phyloP scores from a whole-genome alignment of 2,888 invertebrate species.

The Helleia helle region DNA sequence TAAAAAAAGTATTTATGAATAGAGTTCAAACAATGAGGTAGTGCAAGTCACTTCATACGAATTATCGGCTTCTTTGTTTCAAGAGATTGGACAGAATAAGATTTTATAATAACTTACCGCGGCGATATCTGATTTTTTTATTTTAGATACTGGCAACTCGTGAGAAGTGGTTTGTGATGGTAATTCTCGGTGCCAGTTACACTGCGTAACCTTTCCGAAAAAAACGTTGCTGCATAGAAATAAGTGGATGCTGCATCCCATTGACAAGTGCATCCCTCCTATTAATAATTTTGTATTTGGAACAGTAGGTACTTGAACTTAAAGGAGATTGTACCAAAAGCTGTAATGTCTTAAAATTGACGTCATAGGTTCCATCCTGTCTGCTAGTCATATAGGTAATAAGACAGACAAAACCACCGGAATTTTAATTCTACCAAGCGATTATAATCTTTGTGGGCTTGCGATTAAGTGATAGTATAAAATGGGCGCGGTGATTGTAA shows the following conservation, averaged over 20 bases:
- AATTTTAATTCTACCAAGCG: slow-evolving; percentile 10
- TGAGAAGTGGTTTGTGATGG: too few species aligned
- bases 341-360: too few species aligned
- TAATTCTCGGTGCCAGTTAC: too few species aligned
- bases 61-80: slow-evolving; percentile 63
- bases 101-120: slow-evolving; percentile 24
- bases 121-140: not conserved
- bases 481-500: slow-evolving; percentile 16
- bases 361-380: slow-evolving; percentile 14
- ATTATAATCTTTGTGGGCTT: slow-evolving; percentile 12
- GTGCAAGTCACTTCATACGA: slow-evolving; percentile 71
- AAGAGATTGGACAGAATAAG: slow-evolving; percentile 55
- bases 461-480: slow-evolving; percentile 9
- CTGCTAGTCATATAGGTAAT: slow-evolving; percentile 7
- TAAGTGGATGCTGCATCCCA: too few species aligned
- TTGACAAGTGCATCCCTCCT: too few species aligned
- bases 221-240: too few species aligned
- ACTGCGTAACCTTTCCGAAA: too few species aligned
- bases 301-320: too few species aligned
- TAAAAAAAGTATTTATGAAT: slow-evolving; percentile 53
- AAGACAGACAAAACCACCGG: not conserved
- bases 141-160: too few species aligned
- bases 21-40: slow-evolving; percentile 50
- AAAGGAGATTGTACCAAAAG: too few species aligned
- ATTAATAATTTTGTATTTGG: too few species aligned